Evolutionary conservation across 1,140 invertebrate species (phyloP).

Genomic region (Mercenaria mercenaria): DNA sequence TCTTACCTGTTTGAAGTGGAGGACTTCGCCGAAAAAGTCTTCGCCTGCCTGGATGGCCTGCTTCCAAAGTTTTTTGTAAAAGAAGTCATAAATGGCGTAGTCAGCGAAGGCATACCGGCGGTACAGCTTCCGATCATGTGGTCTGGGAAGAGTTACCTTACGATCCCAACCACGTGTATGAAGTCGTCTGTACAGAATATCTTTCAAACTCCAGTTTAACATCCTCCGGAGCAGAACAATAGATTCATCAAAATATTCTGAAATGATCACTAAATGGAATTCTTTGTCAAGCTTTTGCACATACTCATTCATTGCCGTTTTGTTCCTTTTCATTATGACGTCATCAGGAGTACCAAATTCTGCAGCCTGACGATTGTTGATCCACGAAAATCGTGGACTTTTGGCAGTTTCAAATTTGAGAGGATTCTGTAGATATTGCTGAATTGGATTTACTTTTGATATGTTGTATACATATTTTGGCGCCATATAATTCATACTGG

Average conservation of each 20-base stretch:
- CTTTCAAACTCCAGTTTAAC: slow-evolving; percentile 87
- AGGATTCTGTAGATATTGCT: slow-evolving; percentile 66
- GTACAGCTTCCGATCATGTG: slow-evolving; percentile 46
- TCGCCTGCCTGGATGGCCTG: slow-evolving; percentile 41
- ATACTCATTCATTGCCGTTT: slow-evolving; percentile 57
- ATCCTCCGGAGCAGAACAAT: slow-evolving; percentile 86
- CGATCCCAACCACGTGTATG: slow-evolving; percentile 62
- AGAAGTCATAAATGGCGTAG: slow-evolving; percentile 63
- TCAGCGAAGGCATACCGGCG: slow-evolving; percentile 40
- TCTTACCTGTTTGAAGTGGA: slow-evolving; percentile 46
- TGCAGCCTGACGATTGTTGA: slow-evolving; percentile 73
- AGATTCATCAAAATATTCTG: slow-evolving; percentile 88
- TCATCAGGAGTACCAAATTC: slow-evolving; percentile 73
- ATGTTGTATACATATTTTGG: slow-evolving; percentile 69
- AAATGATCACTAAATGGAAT: slow-evolving; percentile 87
- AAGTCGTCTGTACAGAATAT: slow-evolving; percentile 82
- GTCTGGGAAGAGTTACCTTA: slow-evolving; percentile 51
- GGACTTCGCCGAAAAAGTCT: slow-evolving; percentile 59
- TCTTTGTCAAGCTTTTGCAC: slow-evolving; percentile 70
- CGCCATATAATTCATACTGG: slow-evolving; percentile 68
- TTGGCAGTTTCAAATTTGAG: slow-evolving; percentile 49
- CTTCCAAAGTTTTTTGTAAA: slow-evolving; percentile 54
- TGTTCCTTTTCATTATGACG: slow-evolving; percentile 52
- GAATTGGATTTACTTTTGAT: slow-evolving; percentile 66
- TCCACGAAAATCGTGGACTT: slow-evolving; percentile 60